Conservation (phyloP, 2,113 vertebrate species). For the Phasianus colchicus region DNA sequence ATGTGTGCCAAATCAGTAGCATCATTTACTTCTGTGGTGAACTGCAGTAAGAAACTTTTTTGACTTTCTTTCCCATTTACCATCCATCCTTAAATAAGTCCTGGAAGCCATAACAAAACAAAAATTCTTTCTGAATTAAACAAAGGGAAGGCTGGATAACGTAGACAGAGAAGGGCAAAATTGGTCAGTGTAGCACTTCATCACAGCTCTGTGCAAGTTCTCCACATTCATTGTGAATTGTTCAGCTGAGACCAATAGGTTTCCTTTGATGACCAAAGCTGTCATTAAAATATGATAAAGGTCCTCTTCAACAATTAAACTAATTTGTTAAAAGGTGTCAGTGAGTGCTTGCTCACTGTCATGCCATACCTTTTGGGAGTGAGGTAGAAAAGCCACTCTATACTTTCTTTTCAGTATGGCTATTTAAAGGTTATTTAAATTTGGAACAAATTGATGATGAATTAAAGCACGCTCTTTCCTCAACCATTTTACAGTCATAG, state of each 20-base stretch:
- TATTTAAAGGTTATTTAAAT: not conserved
- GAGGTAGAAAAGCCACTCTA: not conserved
- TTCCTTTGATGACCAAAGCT: not conserved
- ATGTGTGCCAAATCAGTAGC: not conserved
- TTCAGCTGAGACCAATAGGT: not conserved
- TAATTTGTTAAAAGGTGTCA: not conserved
- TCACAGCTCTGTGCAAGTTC: not conserved
- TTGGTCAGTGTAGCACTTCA: not conserved
- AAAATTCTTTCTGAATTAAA: not conserved
- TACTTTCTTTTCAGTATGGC: not conserved
- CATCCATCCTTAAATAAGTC: not conserved
- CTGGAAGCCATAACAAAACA: not conserved
- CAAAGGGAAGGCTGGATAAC: not conserved
- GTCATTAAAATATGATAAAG: not conserved
- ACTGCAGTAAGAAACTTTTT: not conserved
- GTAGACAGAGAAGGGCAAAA: not conserved
- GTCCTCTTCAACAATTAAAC: not conserved
- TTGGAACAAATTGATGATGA: not conserved
- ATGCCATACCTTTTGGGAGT: not conserved
- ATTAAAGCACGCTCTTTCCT: not conserved
- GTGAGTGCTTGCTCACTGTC: not conserved
- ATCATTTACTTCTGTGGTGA: not conserved
- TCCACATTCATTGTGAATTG: fast-evolving
- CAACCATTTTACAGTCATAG: not conserved
- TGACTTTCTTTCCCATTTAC: not conserved